phyloP scores from a whole-genome alignment of 2,797 vertebrate genomes.

The Champsocephalus esox region DNA sequence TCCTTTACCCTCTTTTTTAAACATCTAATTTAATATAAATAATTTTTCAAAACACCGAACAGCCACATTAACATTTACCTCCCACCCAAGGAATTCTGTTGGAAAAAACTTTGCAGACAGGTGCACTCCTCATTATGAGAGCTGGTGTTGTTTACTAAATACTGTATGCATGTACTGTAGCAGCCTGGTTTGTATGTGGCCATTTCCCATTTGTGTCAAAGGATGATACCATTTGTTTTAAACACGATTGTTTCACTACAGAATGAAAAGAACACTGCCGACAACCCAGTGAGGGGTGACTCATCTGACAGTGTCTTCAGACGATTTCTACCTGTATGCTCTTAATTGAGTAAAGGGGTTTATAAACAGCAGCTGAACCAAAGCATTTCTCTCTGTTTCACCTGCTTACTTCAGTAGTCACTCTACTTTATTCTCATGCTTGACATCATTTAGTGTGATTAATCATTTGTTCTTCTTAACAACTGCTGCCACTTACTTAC shows the following conservation, averaged over 20 bases:
- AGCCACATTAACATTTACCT: conserved; percentile 4
- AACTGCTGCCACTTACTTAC: no score
- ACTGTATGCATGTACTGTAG: not conserved
- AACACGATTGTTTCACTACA: not conserved
- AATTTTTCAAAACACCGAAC: no score
- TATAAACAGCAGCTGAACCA: conserved; percentile 3
- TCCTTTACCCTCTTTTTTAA: no score
- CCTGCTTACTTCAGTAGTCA: conserved; percentile 25
- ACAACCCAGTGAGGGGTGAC: conserved; percentile 17
- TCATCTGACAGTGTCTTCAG: conserved; percentile 12
- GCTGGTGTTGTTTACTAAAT: conserved; percentile 20
- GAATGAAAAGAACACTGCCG: not conserved
- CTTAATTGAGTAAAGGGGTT: conserved; percentile 23
- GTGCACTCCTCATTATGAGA: conserved; percentile 14
- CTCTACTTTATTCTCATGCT: conserved; percentile 24
- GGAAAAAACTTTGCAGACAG: not conserved
- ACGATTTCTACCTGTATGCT: conserved; percentile 18
- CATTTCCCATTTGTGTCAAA: conserved; percentile 8
- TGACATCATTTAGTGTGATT: conserved; percentile 9
- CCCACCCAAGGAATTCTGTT: not conserved
- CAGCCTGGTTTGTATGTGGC: not conserved
- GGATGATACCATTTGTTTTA: not conserved
- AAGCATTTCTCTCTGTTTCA: conserved; percentile 7
- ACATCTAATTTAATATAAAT: no score
- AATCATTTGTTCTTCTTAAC: not conserved